A percentile compares a stretch with the other conserved stretches of the same genome.
Evolutionary conservation across 2,113 vertebrate species (phyloP).

Genomic region (Sinocyclocheilus anshuiensis): DNA sequence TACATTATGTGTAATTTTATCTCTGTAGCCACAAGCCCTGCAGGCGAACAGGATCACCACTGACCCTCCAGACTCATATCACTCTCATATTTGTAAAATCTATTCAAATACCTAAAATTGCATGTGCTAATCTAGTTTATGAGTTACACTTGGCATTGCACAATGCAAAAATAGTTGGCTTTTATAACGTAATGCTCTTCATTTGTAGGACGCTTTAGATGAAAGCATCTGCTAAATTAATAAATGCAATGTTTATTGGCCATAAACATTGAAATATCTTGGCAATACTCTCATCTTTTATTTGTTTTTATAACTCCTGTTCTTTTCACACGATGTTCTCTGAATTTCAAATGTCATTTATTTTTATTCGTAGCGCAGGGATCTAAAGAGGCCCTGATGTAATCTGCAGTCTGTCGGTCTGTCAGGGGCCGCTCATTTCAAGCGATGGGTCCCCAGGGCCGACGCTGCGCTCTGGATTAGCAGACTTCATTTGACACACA

Average conservation of each 20-base stretch:
- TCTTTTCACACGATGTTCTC: background rate
- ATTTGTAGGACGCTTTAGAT: background rate
- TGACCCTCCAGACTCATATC: background rate
- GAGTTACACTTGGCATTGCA: background rate
- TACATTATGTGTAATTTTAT: background rate
- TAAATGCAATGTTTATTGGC: background rate
- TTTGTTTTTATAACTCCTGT: background rate
- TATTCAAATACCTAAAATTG: background rate
- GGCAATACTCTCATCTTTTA: too few species aligned
- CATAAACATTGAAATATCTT: background rate
- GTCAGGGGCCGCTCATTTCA: background rate
- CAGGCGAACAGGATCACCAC: background rate
- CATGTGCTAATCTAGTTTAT: background rate
- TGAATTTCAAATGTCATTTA: conserved; percentile 10
- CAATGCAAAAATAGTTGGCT: too few species aligned
- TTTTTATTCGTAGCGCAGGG: conserved; percentile 1
- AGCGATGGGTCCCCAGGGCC: background rate
- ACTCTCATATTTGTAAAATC: background rate
- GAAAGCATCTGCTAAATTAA: background rate
- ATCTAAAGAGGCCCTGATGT: background rate
- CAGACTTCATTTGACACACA: background rate
- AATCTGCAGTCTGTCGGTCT: background rate
- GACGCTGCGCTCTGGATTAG: background rate
- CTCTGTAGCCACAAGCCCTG: background rate
- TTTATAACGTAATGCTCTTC: too few species aligned